Evolutionary conservation across 2,797 vertebrate genomes (phyloP), one percentile per base, ranked within the genome.

Genomic region (Sebastes melanostomus): DNA sequence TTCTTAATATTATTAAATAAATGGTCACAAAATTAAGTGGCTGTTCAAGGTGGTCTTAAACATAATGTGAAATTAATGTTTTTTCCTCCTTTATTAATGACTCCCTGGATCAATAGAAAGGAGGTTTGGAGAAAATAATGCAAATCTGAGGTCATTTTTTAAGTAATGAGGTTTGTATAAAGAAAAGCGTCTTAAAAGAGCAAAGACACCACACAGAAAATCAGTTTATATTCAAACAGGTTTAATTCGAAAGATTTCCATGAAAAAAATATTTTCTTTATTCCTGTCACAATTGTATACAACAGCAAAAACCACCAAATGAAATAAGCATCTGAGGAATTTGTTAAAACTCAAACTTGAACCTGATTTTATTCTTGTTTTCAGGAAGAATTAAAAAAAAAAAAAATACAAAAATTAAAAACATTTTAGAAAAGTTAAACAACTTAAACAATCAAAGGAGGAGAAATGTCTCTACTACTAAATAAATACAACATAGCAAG

Each of bases 381-480:
- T 20, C 4, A 12, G 22, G 6, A 14, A 46, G 2, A 59, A 61
- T 20, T 11, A 8, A 14, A 54, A 60, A 10, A 22, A 56, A 42
- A 42, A 14, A 42, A 42, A 38, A 27, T 13, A 6, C 6, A 52
- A 66, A 72, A 20, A 27, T 6, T 0, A 5, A 42, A 29, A 67
- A 58, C 5, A 52, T 69, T 50, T 55, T 9, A 38, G 12, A 80
- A 46, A 62, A 10, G 22, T 38, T 27, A 20, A 8, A 98, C 97
- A 97, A 92, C 92, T 38, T 27, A 20, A 8, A 98, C 97, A 97
- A 92, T 92, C 94, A 96, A 93, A 89, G 87, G 50, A 77, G 88
- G 92, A 93, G 88, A 91, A 95, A 93, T 94, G 88, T 95, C 93
- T 93, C 93, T 91, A 52, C 77, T 91, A 94, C 93, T 11, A 95